A percentile compares a stretch with the other conserved stretches of the same genome.
These are phyloP conservation scores for Odobenus rosmarus DNA, from an alignment of 2,113 vertebrate genomes.

Conservation along the genomic window DNA sequence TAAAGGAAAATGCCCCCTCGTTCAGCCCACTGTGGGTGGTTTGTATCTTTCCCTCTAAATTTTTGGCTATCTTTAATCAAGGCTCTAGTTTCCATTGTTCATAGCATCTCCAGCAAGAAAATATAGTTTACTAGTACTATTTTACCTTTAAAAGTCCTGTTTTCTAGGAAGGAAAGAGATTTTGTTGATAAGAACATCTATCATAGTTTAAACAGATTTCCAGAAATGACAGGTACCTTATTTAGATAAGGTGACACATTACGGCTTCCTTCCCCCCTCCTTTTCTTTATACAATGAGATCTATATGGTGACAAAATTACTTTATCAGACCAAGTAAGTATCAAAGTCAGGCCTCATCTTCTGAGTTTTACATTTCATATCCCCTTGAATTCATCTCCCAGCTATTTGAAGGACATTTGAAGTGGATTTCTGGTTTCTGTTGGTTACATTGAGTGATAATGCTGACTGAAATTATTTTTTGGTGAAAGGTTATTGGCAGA, in stretches of 20 bases:
- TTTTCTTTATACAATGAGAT: conserved; percentile 82
- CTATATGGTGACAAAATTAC: conserved; percentile 85
- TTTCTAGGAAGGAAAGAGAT: conserved; percentile 70
- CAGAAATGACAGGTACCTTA: conserved; percentile 86
- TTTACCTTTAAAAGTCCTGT: conserved; percentile 70
- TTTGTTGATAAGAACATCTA: conserved; percentile 83
- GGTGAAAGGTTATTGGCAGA: conserved; percentile 82
- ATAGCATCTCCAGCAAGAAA: conserved; percentile 61
- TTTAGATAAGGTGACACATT: conserved; percentile 88
- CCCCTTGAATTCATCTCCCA: conserved; percentile 84
- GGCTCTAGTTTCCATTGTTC: conserved; percentile 46
- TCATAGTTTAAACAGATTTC: conserved; percentile 86
- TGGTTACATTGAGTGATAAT: conserved; percentile 80
- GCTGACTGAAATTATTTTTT: conserved; percentile 83
- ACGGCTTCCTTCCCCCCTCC: conserved; percentile 75
- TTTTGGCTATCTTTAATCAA: background rate
- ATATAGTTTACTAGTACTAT: conserved; percentile 14
- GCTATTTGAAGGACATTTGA: conserved; percentile 85
- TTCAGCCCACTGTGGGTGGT: background rate
- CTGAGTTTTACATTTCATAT: conserved; percentile 81
- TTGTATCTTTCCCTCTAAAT: background rate
- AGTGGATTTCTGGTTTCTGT: conserved; percentile 86
- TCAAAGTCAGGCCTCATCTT: conserved; percentile 86
- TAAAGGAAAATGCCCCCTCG: background rate
- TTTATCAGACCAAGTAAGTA: conserved; percentile 86